phyloP scores from a whole-genome alignment of 2,113 vertebrate genomes.

The Paramisgurnus dabryanus region DNA sequence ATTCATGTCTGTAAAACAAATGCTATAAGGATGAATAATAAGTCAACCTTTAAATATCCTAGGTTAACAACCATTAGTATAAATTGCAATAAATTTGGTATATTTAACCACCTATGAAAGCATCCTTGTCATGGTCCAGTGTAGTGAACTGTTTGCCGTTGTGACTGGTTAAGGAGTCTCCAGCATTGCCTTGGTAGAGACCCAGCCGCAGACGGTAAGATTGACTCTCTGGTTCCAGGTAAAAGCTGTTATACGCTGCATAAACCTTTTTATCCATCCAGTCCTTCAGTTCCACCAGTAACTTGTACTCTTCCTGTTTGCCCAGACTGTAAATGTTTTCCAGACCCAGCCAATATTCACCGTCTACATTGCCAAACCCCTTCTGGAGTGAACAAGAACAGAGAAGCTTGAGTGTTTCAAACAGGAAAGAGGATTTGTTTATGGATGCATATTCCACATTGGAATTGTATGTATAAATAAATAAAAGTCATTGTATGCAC shows the following conservation, averaged over 20 bases:
- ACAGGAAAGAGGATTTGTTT: too few species aligned
- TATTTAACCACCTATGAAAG: constrained; percentile 83
- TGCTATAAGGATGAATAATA: too few species aligned
- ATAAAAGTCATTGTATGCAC: too few species aligned
- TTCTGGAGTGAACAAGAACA: constrained; percentile 75
- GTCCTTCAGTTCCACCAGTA: constrained; percentile 94
- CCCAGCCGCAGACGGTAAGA: constrained; percentile 89
- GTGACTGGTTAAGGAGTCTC: constrained; percentile 92
- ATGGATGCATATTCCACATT: too few species aligned
- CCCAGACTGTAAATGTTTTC: constrained; percentile 90
- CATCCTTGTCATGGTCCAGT: constrained; percentile 92
- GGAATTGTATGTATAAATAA: too few species aligned
- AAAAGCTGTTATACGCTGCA: constrained; percentile 95
- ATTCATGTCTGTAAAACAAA: too few species aligned
- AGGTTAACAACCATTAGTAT: too few species aligned
- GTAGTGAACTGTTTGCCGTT: constrained; percentile 98
- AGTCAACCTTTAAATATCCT: too few species aligned
- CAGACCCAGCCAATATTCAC: constrained; percentile 96
- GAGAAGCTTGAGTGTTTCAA: neutral
- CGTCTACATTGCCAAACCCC: constrained; percentile 94
- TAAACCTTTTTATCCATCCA: constrained; percentile 98
- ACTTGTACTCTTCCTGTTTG: constrained; percentile 92
- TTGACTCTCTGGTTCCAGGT: constrained; percentile 89
- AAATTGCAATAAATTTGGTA: too few species aligned
- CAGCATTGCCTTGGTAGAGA: constrained; percentile 93